Evolutionary conservation across 2,797 vertebrate genomes (phyloP).

Genomic region (Centropyge bicolor): DNA sequence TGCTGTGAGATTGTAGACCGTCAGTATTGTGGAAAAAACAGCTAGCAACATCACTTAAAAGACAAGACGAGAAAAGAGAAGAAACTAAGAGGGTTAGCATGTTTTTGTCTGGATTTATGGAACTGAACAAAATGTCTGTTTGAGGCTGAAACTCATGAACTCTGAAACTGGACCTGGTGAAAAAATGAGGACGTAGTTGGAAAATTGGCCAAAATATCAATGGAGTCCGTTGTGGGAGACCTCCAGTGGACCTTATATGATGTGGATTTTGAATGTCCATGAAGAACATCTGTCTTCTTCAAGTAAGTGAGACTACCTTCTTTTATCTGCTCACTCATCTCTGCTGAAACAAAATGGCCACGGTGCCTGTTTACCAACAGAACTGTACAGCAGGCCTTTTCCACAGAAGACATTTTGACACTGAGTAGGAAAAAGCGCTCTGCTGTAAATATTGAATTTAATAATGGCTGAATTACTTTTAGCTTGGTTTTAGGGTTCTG

Average conservation of each 20-base stretch:
- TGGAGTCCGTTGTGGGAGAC: too few species aligned
- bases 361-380: not conserved
- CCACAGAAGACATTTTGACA: not conserved
- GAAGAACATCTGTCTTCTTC: not conserved
- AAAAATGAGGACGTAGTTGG: too few species aligned
- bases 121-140: not conserved
- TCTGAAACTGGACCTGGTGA: not conserved
- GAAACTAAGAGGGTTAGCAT: not conserved
- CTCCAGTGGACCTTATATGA: too few species aligned
- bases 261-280: not conserved
- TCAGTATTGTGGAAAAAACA: too few species aligned
- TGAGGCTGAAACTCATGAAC: not conserved
- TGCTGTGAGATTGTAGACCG: not conserved
- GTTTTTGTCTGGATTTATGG: too few species aligned
- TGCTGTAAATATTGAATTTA: conserved; percentile 5
- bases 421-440: not conserved
- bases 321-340: too few species aligned
- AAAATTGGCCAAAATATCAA: too few species aligned
- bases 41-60: not conserved
- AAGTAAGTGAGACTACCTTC: not conserved
- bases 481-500: not conserved
- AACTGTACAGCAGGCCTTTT: too few species aligned
- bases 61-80: not conserved
- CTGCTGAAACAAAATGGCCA: not conserved
- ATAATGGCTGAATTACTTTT: not conserved